Percentiles rank a stretch among this genome's conserved stretches.
Conservation (phyloP, 2,888 invertebrate species). For the Onthophagus sagittarius region DNA sequence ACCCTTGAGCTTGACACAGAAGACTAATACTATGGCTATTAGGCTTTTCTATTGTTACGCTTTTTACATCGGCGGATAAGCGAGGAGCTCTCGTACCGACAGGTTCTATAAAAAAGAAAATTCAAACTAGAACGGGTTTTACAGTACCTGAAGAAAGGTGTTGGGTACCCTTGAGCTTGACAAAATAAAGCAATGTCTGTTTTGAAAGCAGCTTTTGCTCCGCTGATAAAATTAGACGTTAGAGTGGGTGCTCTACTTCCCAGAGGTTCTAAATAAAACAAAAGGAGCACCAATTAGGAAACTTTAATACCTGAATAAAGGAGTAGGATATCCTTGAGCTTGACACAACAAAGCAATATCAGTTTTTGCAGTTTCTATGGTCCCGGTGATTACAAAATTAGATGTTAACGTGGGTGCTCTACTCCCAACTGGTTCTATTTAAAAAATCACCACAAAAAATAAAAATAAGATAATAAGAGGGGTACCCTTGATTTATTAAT, state of each 20-base stretch:
- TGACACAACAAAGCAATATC: conserved; percentile 51
- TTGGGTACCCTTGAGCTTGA: conserved; percentile 73
- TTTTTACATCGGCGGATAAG: conserved; percentile 44
- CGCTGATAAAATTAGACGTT: conserved; percentile 61
- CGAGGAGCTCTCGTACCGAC: conserved; percentile 22
- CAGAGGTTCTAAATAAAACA: conserved; percentile 52
- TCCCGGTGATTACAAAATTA: conserved; percentile 38
- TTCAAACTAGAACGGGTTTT: neutral
- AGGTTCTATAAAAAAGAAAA: conserved; percentile 32
- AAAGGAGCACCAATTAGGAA: conserved; percentile 5
- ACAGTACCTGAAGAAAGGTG: conserved; percentile 67
- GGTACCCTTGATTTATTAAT: neutral
- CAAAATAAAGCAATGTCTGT: conserved; percentile 63
- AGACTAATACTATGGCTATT: conserved; percentile 38
- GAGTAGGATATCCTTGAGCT: conserved; percentile 58
- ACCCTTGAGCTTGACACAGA: conserved; percentile 70
- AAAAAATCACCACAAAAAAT: too few species aligned
- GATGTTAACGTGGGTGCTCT: conserved; percentile 41
- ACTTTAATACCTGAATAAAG: conserved; percentile 49
- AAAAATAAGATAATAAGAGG: conserved; percentile 28
- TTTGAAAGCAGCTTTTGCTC: conserved; percentile 52
- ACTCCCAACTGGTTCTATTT: conserved; percentile 43
- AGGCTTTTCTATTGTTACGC: conserved; percentile 36
- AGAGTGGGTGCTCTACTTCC: conserved; percentile 61
- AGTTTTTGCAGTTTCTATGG: conserved; percentile 39